These are phyloP conservation scores for Nowickia ferox DNA, from an alignment of 2,888 invertebrate species.

Conservation along the genomic window DNA sequence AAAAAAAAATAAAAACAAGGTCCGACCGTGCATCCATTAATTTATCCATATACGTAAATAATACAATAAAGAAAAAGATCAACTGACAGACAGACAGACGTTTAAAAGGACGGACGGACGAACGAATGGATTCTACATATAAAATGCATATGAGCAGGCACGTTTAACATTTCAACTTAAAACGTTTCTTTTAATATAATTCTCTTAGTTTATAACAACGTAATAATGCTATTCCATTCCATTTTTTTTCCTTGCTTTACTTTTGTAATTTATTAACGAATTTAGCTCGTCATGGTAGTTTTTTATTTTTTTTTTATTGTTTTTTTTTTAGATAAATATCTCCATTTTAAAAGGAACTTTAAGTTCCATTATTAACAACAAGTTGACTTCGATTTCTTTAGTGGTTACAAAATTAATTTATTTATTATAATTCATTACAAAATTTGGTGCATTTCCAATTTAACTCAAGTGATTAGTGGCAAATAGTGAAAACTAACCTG, in stretches of 20 bases:
- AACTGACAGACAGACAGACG: slow-evolving; percentile 25
- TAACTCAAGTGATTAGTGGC: not conserved
- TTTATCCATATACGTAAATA: slow-evolving; percentile 32
- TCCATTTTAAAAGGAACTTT: not conserved
- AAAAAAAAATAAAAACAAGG: slow-evolving; percentile 6
- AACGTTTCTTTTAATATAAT: slow-evolving; percentile 12
- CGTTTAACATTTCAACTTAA: slow-evolving; percentile 44
- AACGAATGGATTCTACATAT: not conserved
- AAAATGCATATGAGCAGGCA: slow-evolving; percentile 13
- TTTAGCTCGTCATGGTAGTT: slow-evolving; percentile 43
- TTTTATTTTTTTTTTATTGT: too few relatives aligned
- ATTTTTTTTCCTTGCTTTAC: slow-evolving; percentile 2
- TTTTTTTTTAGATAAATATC: slow-evolving; percentile 40
- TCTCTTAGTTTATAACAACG: slow-evolving; percentile 16
- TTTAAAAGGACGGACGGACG: slow-evolving; percentile 12
- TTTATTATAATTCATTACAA: not conserved
- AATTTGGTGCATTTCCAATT: not conserved
- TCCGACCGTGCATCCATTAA: slow-evolving; percentile 48
- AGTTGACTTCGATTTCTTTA: not conserved
- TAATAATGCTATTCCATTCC: not conserved
- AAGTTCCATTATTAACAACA: too few relatives aligned
- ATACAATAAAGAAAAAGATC: slow-evolving; percentile 5
- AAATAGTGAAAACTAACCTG: not conserved
- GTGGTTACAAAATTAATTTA: not conserved
- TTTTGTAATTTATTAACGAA: slow-evolving; percentile 1